phyloP scores from a whole-genome alignment of 2,797 vertebrate species.

The Siniperca undulata region DNA sequence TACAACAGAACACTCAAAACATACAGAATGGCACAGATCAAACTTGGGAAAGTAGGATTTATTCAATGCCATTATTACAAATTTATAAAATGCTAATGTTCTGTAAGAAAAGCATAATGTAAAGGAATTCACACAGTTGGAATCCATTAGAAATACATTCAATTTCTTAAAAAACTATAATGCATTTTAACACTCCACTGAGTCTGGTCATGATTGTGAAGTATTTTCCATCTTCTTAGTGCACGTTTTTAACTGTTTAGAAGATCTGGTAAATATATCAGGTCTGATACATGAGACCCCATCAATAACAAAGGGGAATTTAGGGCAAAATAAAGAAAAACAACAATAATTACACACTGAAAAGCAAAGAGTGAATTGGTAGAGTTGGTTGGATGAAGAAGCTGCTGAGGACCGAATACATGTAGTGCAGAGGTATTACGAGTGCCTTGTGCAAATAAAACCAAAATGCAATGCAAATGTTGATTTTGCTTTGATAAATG shows the following conservation, averaged over 20 bases:
- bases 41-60: conserved; percentile 81
- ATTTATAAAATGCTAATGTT: conserved; percentile 81
- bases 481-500: not conserved
- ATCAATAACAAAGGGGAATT: conserved; percentile 44
- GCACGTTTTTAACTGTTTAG: conserved; percentile 59
- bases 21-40: conserved; percentile 8
- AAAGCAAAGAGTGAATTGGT: conserved; percentile 13
- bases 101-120: conserved; percentile 76
- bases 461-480: conserved; percentile 3
- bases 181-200: conserved; percentile 64
- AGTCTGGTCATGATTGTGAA: conserved; percentile 64
- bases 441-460: conserved; percentile 28
- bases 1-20: not conserved
- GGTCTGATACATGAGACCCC: conserved; percentile 25
- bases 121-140: conserved; percentile 69
- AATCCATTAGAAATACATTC: conserved; percentile 85
- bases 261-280: conserved; percentile 52
- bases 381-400: conserved; percentile 2
- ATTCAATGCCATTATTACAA: conserved; percentile 84
- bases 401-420: conserved; percentile 5
- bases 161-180: conserved; percentile 80
- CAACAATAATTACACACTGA: conserved; percentile 11
- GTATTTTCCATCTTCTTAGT: conserved; percentile 62
- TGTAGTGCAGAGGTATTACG: conserved; percentile 14
- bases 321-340: conserved; percentile 41